These are phyloP conservation scores for Leucophora obtusa DNA, from an alignment of 2,888 invertebrate species.

Conservation along the genomic window DNA sequence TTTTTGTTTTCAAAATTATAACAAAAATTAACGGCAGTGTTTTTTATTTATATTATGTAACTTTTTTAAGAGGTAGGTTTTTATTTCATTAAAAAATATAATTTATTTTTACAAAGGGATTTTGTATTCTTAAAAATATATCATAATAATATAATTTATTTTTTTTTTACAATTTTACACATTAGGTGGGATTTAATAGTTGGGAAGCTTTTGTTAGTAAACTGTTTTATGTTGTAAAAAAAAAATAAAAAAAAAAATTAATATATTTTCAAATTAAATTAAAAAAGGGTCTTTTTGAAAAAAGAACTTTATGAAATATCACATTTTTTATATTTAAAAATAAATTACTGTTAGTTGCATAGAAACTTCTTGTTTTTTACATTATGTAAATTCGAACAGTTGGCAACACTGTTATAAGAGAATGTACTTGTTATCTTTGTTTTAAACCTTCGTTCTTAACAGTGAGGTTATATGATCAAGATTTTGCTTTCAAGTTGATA, in stretches of 20 bases:
- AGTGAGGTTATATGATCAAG: too few relatives aligned
- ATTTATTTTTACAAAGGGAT: conserved; percentile 46
- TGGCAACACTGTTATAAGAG: too few relatives aligned
- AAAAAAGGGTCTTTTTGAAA: conserved; percentile 1
- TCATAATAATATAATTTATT: conserved; percentile 34
- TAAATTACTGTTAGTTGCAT: conserved; percentile 46
- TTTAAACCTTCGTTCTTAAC: too few relatives aligned
- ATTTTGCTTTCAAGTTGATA: too few relatives aligned
- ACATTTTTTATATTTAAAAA: conserved; percentile 51
- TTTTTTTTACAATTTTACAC: conserved; percentile 53
- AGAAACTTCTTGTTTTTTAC: too few relatives aligned
- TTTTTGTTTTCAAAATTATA: conserved; percentile 12
- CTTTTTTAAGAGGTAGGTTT: conserved; percentile 59
- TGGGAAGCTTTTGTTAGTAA: conserved; percentile 61
- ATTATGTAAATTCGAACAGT: too few relatives aligned
- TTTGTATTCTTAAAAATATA: conserved; percentile 52
- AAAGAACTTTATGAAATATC: conserved; percentile 55
- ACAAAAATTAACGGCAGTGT: conserved; percentile 58
- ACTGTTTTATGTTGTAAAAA: conserved; percentile 35
- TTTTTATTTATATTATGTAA: conserved; percentile 43
- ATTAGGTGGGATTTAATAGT: conserved; percentile 64
- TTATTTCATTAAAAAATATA: conserved; percentile 53
- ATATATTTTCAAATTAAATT: background rate
- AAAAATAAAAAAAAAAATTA: conserved; percentile 2
- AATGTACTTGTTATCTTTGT: too few relatives aligned